phyloP scores from a whole-genome alignment of 2,113 vertebrate genomes.

The Azemiops feae region DNA sequence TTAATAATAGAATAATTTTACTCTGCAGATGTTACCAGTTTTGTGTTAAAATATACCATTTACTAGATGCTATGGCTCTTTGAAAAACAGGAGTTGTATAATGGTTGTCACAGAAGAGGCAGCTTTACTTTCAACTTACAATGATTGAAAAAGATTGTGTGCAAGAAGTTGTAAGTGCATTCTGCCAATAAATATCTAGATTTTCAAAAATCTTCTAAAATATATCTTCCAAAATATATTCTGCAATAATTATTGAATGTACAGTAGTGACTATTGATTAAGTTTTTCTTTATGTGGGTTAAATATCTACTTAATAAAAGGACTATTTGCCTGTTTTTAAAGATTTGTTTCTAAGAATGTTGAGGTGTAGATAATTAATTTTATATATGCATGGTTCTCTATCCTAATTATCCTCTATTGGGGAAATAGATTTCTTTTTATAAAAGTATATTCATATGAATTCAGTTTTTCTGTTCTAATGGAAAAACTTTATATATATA shows the following conservation, averaged over 20 bases:
- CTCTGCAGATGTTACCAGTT: slow-evolving; percentile 31
- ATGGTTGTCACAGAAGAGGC: background rate
- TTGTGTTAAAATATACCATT: background rate
- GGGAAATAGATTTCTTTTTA: background rate
- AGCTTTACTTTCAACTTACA: background rate
- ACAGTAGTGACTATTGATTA: background rate
- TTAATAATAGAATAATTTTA: slow-evolving; percentile 31
- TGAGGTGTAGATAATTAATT: slow-evolving; percentile 23
- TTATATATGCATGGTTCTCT: background rate
- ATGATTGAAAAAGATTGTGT: background rate
- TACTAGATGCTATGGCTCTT: background rate
- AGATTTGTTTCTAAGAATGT: background rate
- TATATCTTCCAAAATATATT: slow-evolving; percentile 36
- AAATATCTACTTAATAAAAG: background rate
- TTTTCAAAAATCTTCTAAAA: slow-evolving; percentile 2
- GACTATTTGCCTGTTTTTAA: background rate
- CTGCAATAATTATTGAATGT: background rate
- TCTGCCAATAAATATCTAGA: background rate
- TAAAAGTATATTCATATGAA: background rate
- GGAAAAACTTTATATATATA: background rate
- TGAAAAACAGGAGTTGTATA: background rate
- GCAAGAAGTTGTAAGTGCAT: background rate
- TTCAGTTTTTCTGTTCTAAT: background rate
- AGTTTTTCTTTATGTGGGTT: slow-evolving; percentile 14
- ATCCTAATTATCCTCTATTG: background rate